Conservation (phyloP, 2,113 vertebrate genomes). For the Pteruthius melanotis region DNA sequence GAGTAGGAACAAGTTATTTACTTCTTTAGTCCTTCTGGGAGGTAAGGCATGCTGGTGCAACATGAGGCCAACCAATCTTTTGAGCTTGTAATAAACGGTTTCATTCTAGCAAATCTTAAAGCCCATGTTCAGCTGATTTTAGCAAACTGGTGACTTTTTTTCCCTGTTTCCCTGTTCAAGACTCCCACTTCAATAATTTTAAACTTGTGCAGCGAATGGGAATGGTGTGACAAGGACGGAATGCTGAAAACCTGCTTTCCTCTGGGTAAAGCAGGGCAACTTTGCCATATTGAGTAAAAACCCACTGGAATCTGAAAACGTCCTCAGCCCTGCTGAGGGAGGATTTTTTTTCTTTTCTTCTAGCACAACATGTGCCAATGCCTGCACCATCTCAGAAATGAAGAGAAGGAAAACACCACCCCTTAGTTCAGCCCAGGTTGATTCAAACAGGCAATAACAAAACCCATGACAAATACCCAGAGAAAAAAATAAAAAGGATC, state of each 20-base stretch:
- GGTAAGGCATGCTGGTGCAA: neutral
- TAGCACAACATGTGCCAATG: constrained; percentile 83
- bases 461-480: constrained; percentile 71
- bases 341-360: constrained; percentile 9
- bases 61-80: neutral
- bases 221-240: neutral
- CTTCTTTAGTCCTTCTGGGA: neutral
- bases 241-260: constrained; percentile 55
- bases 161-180: neutral
- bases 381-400: constrained; percentile 96
- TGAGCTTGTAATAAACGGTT: neutral
- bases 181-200: neutral
- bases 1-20: neutral
- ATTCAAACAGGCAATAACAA: constrained; percentile 76
- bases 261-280: constrained; percentile 80
- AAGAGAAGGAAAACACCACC: constrained; percentile 68
- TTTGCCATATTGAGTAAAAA: constrained; percentile 99
- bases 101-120: neutral
- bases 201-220: neutral
- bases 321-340: constrained; percentile 56
- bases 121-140: neutral
- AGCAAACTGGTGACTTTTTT: neutral
- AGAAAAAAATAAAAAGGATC: constrained; percentile 41
- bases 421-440: constrained; percentile 70
- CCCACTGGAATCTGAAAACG: constrained; percentile 85